phyloP scores from a whole-genome alignment of 1,140 invertebrate genomes.

The Brachionus manjavacas region DNA sequence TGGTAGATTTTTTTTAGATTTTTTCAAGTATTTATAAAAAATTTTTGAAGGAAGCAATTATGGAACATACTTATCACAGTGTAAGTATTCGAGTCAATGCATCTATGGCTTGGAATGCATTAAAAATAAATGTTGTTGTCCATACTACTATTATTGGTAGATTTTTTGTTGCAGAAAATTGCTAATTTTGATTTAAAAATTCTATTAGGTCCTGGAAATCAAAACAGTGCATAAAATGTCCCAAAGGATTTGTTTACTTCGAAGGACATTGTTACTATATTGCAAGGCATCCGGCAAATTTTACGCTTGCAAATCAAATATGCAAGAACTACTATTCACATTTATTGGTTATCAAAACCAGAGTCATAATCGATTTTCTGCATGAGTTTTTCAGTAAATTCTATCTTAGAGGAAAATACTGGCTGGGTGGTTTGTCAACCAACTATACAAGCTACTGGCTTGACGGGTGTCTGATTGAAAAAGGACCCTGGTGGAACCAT shows the following conservation, averaged over 20 bases:
- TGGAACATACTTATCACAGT: neutral
- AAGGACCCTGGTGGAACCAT: conserved; percentile 12
- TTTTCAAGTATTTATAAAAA: too few species aligned
- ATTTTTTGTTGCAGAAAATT: neutral
- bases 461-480: conserved; percentile 12
- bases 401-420: neutral
- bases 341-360: neutral
- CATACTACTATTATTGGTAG: conserved; percentile 1
- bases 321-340: neutral
- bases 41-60: neutral
- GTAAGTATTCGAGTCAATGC: neutral
- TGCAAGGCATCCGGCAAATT: neutral
- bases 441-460: conserved; percentile 12
- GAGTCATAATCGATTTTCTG: neutral
- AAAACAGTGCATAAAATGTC: neutral
- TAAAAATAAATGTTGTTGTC: neutral
- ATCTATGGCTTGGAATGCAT: neutral
- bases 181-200: neutral
- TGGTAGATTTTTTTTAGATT: neutral
- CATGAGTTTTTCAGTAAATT: neutral
- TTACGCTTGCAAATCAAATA: neutral
- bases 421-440: neutral
- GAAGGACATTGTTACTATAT: neutral
- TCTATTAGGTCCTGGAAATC: neutral
- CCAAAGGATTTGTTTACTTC: neutral